A percentile compares a stretch with the other conserved stretches of the same genome.
phyloP scores from a whole-genome alignment of 2,797 vertebrate species.

The Enteromius afrohamiltoni region DNA sequence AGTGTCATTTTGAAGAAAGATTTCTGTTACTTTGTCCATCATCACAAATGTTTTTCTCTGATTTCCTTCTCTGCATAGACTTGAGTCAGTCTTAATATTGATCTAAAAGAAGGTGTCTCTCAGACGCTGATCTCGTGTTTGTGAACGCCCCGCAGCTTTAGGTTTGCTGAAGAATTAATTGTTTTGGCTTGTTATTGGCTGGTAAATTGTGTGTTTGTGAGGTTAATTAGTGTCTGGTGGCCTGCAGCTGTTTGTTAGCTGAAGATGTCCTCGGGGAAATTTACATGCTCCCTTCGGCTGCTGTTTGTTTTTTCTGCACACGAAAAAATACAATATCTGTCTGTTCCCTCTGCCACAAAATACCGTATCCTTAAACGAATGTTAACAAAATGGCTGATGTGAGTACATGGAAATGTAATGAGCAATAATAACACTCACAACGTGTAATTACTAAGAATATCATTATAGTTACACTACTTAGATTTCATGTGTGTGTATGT shows the following conservation, averaged over 20 bases:
- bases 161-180: neutral
- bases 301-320: conserved; percentile 22
- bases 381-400: neutral
- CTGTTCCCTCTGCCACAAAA: neutral
- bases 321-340: neutral
- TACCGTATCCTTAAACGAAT: neutral
- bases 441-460: too few relatives aligned
- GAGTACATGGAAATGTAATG: neutral
- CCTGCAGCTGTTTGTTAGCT: neutral
- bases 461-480: too few relatives aligned
- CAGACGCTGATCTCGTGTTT: neutral
- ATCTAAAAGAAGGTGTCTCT: neutral
- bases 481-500: too few relatives aligned
- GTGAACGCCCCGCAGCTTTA: neutral
- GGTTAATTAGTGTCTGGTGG: conserved; percentile 17
- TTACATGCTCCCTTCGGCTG: neutral
- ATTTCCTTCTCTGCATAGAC: neutral
- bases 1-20: neutral
- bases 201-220: conserved; percentile 6
- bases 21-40: neutral
- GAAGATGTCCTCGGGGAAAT: conserved; percentile 3
- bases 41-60: neutral
- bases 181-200: conserved; percentile 17
- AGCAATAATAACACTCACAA: neutral
- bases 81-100: neutral